Conservation (phyloP, 2,797 vertebrate species). For the Coracias cyanogaster region DNA sequence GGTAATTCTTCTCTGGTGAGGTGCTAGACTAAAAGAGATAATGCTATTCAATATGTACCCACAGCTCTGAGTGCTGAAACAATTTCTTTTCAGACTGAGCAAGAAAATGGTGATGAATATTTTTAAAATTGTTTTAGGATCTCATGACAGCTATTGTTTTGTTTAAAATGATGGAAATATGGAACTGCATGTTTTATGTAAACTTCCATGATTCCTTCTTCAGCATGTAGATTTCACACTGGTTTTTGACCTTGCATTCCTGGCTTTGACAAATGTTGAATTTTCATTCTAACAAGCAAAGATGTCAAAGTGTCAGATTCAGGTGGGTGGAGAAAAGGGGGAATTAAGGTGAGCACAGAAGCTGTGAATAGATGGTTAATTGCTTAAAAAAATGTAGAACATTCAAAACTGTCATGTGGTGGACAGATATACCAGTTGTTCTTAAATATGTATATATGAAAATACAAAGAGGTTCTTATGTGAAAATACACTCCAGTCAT, state of each 20-base stretch:
- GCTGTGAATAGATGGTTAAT: conserved; percentile 29
- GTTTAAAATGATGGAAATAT: conserved; percentile 16
- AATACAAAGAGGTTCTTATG: conserved; percentile 12
- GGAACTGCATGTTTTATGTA: conserved; percentile 1
- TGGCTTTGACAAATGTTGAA: background rate
- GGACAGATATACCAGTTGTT: background rate
- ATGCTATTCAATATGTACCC: background rate
- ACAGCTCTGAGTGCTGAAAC: conserved; percentile 16
- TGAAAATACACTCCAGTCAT: background rate
- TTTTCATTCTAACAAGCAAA: conserved; percentile 31
- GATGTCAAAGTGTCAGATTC: background rate
- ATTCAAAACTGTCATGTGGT: background rate
- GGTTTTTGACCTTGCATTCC: background rate
- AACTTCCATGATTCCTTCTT: background rate
- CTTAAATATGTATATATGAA: background rate
- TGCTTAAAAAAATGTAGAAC: conserved; percentile 14
- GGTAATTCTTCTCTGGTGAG: background rate
- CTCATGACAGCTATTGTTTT: background rate
- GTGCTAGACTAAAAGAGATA: background rate
- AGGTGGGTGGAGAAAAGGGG: background rate
- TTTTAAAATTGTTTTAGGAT: background rate
- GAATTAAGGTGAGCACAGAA: conserved; percentile 20
- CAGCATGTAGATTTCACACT: background rate
- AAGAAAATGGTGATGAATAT: conserved; percentile 13
- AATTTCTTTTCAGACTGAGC: background rate